A percentile compares a stretch with the other conserved stretches of the same genome.
phyloP scores from a whole-genome alignment of 1,140 invertebrate genomes.

The Eumeta japonica region DNA sequence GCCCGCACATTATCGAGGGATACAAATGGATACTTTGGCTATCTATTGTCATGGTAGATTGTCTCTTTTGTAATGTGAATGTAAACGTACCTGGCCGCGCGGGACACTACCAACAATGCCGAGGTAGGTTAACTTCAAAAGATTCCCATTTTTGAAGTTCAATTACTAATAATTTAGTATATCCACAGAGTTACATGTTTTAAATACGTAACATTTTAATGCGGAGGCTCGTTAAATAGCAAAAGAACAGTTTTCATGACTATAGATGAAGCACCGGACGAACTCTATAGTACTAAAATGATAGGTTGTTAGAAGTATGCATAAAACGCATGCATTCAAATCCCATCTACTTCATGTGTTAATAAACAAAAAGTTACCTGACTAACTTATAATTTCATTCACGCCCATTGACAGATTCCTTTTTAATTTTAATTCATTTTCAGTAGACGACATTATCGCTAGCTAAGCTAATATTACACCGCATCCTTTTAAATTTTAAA shows the following conservation, averaged over 20 bases:
- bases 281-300: conserved; percentile 22
- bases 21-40: conserved; percentile 27
- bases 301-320: conserved; percentile 41
- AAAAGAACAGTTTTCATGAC: conserved; percentile 54
- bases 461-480: too few relatives aligned
- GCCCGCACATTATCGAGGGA: conserved; percentile 89
- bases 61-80: conserved; percentile 53
- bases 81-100: conserved; percentile 39
- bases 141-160: too few relatives aligned
- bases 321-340: conserved; percentile 42
- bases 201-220: conserved; percentile 7
- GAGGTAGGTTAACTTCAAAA: conserved; percentile 50
- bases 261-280: conserved; percentile 40
- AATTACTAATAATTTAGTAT: conserved; percentile 1
- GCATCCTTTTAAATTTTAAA: too few relatives aligned
- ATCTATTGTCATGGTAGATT: conserved; percentile 58
- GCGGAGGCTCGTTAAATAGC: conserved; percentile 39
- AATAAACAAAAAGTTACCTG: conserved; percentile 54
- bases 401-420: conserved; percentile 31
- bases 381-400: conserved; percentile 45
- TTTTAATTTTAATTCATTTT: too few relatives aligned
- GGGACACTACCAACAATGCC: conserved; percentile 42
- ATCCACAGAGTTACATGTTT: background rate
- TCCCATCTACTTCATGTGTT: conserved; percentile 55
- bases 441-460: too few relatives aligned